phyloP scores from a whole-genome alignment of 2,888 invertebrate genomes.

The Byasa hedistus region DNA sequence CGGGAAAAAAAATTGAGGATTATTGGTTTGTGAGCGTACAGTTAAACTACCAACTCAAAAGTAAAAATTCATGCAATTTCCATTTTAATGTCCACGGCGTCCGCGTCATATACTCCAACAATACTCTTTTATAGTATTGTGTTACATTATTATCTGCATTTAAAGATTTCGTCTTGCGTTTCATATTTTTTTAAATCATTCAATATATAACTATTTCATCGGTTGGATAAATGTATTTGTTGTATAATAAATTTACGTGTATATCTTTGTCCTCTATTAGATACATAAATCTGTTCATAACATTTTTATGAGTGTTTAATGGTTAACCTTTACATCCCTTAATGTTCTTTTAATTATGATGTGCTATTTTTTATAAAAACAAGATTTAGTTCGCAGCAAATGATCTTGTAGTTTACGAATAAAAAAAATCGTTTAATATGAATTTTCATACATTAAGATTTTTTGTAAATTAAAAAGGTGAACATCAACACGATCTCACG shows the following conservation, averaged over 20 bases:
- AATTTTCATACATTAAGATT: background rate
- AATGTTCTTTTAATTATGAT: background rate
- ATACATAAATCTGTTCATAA: background rate
- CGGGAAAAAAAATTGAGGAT: constrained; percentile 62
- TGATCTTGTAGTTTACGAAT: background rate
- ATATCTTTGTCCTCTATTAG: background rate
- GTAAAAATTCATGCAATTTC: constrained; percentile 33
- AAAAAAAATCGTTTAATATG: background rate
- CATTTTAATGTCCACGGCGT: constrained; percentile 16
- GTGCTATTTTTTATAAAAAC: background rate
- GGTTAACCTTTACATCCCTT: background rate
- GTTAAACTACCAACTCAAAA: constrained; percentile 40
- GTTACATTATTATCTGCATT: constrained; percentile 24
- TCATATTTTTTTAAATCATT: constrained; percentile 3
- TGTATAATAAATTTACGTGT: background rate
- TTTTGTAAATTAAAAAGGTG: too few species aligned
- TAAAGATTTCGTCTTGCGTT: constrained; percentile 8
- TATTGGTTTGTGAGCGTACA: constrained; percentile 57
- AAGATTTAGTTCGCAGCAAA: background rate
- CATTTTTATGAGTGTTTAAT: background rate
- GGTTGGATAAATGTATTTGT: background rate
- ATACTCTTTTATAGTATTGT: constrained; percentile 27
- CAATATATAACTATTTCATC: background rate
- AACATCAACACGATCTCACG: background rate
- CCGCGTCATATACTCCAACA: constrained; percentile 31